A percentile compares a stretch with the other conserved stretches of the same genome.
These are phyloP conservation scores for Cataglyphis albicans DNA, from an alignment of 2,888 invertebrate genomes.

Conservation along the genomic window DNA sequence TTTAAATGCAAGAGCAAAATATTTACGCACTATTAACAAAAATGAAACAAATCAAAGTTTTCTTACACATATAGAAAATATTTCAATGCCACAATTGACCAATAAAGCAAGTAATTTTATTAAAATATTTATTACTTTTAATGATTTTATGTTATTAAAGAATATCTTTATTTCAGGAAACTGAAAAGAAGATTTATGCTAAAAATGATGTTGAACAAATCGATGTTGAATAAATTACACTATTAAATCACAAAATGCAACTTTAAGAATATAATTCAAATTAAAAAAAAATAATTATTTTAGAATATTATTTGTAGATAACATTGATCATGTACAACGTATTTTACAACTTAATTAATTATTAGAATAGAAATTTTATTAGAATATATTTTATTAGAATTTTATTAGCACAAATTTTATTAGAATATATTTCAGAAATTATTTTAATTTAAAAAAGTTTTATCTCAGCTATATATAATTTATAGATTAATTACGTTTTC, in stretches of 20 bases:
- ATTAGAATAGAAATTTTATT: too few relatives aligned
- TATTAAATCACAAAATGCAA: neutral
- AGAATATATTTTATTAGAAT: too few relatives aligned
- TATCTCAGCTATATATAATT: too few relatives aligned
- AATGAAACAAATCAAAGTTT: slow-evolving; percentile 88
- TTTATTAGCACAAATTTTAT: too few relatives aligned
- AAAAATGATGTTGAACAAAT: slow-evolving; percentile 5
- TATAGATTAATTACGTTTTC: too few relatives aligned
- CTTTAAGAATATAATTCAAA: too few relatives aligned
- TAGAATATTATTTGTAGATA: too few relatives aligned
- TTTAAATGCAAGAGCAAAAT: slow-evolving; percentile 89
- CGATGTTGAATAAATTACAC: neutral
- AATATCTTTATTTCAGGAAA: slow-evolving; percentile 1
- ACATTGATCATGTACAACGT: too few relatives aligned
- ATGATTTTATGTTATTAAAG: neutral
- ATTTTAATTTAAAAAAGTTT: too few relatives aligned
- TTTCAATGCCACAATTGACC: slow-evolving; percentile 34
- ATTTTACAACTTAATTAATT: too few relatives aligned
- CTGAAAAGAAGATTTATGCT: neutral
- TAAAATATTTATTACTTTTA: neutral
- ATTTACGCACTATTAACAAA: slow-evolving; percentile 88
- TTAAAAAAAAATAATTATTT: too few relatives aligned
- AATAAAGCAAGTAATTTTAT: slow-evolving; percentile 4
- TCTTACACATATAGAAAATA: slow-evolving; percentile 67
- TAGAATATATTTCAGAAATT: too few relatives aligned